phyloP scores from a whole-genome alignment of 2,888 invertebrate species.

The Deilephila elpenor region DNA sequence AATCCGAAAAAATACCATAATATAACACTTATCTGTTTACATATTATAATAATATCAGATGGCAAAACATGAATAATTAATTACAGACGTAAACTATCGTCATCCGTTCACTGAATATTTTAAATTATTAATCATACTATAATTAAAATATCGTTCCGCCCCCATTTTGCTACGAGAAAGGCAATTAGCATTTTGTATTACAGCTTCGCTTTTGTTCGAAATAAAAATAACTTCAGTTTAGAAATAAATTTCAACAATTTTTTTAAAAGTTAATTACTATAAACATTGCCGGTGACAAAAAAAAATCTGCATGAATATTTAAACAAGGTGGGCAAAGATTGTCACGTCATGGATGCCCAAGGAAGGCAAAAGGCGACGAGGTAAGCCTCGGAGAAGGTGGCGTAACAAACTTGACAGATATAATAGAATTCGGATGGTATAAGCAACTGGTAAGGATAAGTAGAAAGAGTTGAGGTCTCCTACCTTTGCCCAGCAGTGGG shows the following conservation, averaged over 20 bases:
- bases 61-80: background rate
- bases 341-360: too few species aligned
- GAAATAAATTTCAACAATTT: background rate
- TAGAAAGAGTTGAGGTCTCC: too few species aligned
- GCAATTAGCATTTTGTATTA: constrained; percentile 3
- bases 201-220: background rate
- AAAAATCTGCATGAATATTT: too few species aligned
- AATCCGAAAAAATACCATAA: too few species aligned
- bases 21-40: background rate
- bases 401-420: too few species aligned
- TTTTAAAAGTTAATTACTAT: background rate
- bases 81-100: background rate
- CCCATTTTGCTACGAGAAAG: background rate
- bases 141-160: background rate
- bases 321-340: too few species aligned
- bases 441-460: too few species aligned
- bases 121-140: background rate
- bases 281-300: background rate
- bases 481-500: too few species aligned
- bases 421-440: too few species aligned
- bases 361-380: too few species aligned
- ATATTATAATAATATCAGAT: background rate
- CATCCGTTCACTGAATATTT: constrained; percentile 7
- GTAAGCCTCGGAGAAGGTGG: background rate
- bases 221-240: background rate